These are phyloP conservation scores for Morpho helenor DNA, from an alignment of 2,888 invertebrate genomes.

Conservation along the genomic window DNA sequence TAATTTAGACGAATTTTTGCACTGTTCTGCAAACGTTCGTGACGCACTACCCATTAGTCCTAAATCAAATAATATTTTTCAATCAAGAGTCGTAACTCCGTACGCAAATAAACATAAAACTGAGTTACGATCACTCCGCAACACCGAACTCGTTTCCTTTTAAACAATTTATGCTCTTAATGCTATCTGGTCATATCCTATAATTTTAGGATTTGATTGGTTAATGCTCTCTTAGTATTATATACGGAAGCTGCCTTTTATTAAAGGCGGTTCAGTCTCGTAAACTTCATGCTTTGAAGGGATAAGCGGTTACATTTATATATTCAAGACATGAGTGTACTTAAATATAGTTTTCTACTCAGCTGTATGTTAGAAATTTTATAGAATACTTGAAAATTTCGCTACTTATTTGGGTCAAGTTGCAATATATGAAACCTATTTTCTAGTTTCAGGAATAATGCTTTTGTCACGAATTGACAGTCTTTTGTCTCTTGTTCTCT, in stretches of 20 bases:
- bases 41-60: too few species aligned
- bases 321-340: constrained; percentile 1
- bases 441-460: too few species aligned
- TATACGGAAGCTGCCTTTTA: constrained; percentile 24
- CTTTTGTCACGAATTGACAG: too few species aligned
- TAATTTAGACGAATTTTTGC: neutral
- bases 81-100: constrained; percentile 46
- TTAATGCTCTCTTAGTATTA: constrained; percentile 22
- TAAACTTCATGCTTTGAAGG: constrained; percentile 20
- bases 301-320: constrained; percentile 11
- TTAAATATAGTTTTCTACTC: too few species aligned
- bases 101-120: constrained; percentile 36
- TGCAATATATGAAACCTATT: too few species aligned
- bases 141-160: constrained; percentile 10
- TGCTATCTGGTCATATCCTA: constrained; percentile 27
- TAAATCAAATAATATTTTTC: constrained; percentile 39
- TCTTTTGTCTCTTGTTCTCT: too few species aligned
- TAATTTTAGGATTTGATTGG: constrained; percentile 28
- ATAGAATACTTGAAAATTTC: too few species aligned
- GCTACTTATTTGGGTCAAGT: too few species aligned
- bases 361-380: too few species aligned
- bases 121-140: constrained; percentile 23
- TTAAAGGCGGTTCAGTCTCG: constrained; percentile 16
- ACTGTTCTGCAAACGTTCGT: neutral
- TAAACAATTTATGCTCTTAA: constrained; percentile 29